phyloP scores from a whole-genome alignment of 2,113 vertebrate genomes.

The Athene cunicularia region DNA sequence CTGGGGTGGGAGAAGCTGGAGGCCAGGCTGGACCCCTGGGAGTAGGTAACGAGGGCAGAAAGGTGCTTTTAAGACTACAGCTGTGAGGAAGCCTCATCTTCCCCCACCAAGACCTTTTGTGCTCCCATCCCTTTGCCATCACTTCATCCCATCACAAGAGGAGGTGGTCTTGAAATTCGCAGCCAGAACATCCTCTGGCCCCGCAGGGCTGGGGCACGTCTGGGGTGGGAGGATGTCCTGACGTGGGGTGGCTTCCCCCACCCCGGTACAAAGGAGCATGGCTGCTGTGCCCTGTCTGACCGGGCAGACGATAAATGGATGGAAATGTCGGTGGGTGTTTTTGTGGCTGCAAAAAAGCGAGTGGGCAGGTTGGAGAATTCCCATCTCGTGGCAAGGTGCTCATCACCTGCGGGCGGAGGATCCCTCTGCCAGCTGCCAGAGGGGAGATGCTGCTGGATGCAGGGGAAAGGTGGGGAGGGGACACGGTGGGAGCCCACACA shows the following conservation, averaged over 20 bases:
- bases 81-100: neutral
- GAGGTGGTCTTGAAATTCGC: neutral
- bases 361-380: neutral
- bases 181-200: neutral
- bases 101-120: too few relatives aligned
- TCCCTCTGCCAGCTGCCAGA: neutral
- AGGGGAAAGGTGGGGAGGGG: neutral
- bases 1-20: neutral
- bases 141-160: neutral
- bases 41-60: neutral
- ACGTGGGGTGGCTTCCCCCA: rapidly evolving
- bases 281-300: rapidly evolving
- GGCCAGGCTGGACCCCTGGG: rapidly evolving
- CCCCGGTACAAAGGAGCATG: rapidly evolving
- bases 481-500: rapidly evolving
- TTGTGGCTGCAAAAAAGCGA: rapidly evolving
- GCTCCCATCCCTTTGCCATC: neutral
- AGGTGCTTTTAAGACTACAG: neutral
- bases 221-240: neutral
- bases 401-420: rapidly evolving
- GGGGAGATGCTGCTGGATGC: neutral
- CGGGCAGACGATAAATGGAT: neutral
- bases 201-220: neutral
- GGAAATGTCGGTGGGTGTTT: neutral
- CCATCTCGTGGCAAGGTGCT: neutral